Base-by-base conservation (phyloP, 2,797 vertebrate genomes). In the Spinus pinus region DNA sequence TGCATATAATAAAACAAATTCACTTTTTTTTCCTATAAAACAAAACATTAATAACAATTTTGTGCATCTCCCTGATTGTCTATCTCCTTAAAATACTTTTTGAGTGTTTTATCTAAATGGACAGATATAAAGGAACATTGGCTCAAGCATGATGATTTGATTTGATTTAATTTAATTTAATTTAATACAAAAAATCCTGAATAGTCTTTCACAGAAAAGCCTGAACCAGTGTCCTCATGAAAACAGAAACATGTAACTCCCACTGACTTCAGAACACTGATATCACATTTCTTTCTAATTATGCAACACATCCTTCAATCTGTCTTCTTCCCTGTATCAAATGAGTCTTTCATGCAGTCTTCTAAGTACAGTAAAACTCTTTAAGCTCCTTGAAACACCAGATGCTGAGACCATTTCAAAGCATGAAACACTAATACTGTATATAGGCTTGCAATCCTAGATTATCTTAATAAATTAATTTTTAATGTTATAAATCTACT, bases 1-100 rank as follows among this genome's bases (percentile, higher is more conserved):
- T 67, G 8, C 2, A 31, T 39, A 9, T 25, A 75, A 46, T 30
- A 71, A 79, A 54, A 3, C 6, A 67, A 31, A 47, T 22, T 2
- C 33, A 19, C 16, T 33, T n/a, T 44, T 41, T 35, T 35, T 50
- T 73, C 71, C 14, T 75, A 12, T 11, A 33, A 58, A 75, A 33
- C 3, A 3, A 64, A 31, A 62, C 0, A 1, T 37, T 66, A 35
- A 8, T 2, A 33, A 13, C 8, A 41, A 15, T 31, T 79, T 39
- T 41, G 2, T 69, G 6, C 16, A 3, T 67, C 19, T 69, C 2
- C 39, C 15, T 49, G 30, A 31, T 9, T 53, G 23, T 33, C 53
- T 27, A 58, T 35, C 23, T 73, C 12, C 47, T 72, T 67, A 14
- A 67, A 82, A 57, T 27, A 30, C 14, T 15, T 70, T 49, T 41